phyloP scores from a whole-genome alignment of 2,888 invertebrate species.

The Heterodera filipjevi region DNA sequence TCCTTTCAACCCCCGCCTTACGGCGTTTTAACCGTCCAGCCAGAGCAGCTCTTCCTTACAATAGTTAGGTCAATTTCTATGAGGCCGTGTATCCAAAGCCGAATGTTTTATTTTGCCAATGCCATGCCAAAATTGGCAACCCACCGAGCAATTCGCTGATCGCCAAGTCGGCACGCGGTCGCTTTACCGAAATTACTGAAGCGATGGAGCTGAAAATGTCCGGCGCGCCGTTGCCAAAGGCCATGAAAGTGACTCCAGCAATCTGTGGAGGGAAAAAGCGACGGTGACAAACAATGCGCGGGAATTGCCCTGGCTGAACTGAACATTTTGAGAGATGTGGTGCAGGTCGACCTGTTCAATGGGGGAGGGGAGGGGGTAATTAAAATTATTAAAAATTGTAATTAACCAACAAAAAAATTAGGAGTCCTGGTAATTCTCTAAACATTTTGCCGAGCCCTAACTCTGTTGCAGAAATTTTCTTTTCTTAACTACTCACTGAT shows the following conservation, averaged over 20 bases:
- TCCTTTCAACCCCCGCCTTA: no score
- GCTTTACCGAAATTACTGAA: conserved; percentile 65
- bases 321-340: conserved; percentile 67
- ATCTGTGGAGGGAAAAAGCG: neutral
- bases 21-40: no score
- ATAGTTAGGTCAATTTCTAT: no score
- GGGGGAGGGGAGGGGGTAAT: neutral
- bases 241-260: conserved; percentile 75
- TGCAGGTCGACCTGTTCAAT: conserved; percentile 63
- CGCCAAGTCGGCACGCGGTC: conserved; percentile 67
- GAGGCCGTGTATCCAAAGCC: no score
- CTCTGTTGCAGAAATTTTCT: no score
- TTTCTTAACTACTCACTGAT: no score
- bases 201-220: conserved; percentile 75
- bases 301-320: neutral
- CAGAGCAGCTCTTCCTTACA: no score
- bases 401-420: no score
- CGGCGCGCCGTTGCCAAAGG: conserved; percentile 76
- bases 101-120: no score
- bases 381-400: no score
- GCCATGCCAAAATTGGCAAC: neutral
- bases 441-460: no score
- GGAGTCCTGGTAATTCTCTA: no score
- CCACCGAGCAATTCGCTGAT: conserved; percentile 67
- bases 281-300: neutral